Evolutionary conservation across 2,888 invertebrate genomes (phyloP), one percentile per base, ranked within the genome.

Genomic region (Colostygia pectinataria): DNA sequence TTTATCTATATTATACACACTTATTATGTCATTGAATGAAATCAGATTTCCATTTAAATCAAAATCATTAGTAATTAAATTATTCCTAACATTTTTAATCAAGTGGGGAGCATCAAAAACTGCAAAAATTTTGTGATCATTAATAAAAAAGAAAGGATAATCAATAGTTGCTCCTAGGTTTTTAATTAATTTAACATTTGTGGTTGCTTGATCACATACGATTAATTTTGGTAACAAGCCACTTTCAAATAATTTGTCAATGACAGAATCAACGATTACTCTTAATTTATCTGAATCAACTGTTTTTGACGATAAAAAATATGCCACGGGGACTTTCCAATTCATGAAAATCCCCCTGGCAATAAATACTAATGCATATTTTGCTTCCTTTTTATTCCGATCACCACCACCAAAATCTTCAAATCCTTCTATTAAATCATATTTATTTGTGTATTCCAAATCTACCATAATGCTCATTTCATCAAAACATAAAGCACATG

Each of bases 361-460:
- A 29, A 29, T 29, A 6, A 29, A 29, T n/a, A 29, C 28, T 12
- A 29, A 7, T n/a, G 28, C 13, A 7, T 12, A 29, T 12, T 29
- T 29, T 2, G 28, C 12, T 12, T 29, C 28, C 5, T 29, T 29
- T 29, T 12, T 4, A 1, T 29, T 29, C 1, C 28, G 12, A 29
- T 29, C 13, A 12, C 28, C 28, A 29, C 28, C 12, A 12, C 28
- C 28, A 29, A 29, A 29, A 29, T 29, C 28, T 29, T 29, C 28
- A 29, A 13, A 34, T 10, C 34, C 34, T 12, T 34, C 34, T 1
- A 34, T 23, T 23, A 34, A 34, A 34, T 34, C 34, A 34, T 12
- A 34, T 23, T 34, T 34, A 4, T 10, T 23, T 9, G 20, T 34
- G 9, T 34, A 34, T 12, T 34, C 34, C 15, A 28, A 14, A 23